phyloP scores from a whole-genome alignment of 2,113 vertebrate species.

The Callospermophilus lateralis region DNA sequence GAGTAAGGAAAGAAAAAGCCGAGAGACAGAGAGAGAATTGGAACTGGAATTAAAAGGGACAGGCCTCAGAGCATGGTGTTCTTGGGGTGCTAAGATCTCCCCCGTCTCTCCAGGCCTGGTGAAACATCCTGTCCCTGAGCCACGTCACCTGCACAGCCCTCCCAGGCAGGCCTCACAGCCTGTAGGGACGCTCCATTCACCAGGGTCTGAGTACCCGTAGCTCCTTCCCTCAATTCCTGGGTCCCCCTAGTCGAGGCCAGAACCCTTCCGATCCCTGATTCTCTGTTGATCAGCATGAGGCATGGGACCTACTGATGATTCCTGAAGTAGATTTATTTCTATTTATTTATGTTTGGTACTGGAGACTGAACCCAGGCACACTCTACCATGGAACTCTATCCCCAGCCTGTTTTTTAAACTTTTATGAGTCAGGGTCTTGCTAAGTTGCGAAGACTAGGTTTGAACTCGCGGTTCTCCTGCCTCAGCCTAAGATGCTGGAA shows the following conservation, averaged over 20 bases:
- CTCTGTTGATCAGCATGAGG: neutral
- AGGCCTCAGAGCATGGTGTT: neutral
- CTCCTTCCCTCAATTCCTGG: neutral
- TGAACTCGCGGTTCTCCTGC: too few species aligned
- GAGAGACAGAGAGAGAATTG: neutral
- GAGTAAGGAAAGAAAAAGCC: conserved; percentile 3
- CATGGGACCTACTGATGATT: neutral
- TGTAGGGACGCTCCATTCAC: neutral
- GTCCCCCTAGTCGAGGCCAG: neutral
- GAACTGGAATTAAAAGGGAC: neutral
- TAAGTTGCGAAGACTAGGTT: too few species aligned
- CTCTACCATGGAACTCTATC: too few species aligned
- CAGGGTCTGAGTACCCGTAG: neutral
- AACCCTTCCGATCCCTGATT: conserved; percentile 15
- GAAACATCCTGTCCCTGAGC: neutral
- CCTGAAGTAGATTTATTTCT: neutral
- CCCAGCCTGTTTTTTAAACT: too few species aligned
- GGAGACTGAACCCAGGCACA: too few species aligned
- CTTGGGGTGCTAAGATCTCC: neutral
- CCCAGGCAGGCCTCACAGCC: neutral
- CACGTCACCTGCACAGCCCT: neutral
- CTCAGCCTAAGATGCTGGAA: too few species aligned
- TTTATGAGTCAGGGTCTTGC: too few species aligned
- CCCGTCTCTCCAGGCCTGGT: neutral
- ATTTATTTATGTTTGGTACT: too few species aligned